A percentile compares a stretch with the other conserved stretches of the same genome.
Evolutionary conservation across 35 echinoderm and acorn worm species (phyloP).

Genomic region (Ophiothrix spiculata): DNA sequence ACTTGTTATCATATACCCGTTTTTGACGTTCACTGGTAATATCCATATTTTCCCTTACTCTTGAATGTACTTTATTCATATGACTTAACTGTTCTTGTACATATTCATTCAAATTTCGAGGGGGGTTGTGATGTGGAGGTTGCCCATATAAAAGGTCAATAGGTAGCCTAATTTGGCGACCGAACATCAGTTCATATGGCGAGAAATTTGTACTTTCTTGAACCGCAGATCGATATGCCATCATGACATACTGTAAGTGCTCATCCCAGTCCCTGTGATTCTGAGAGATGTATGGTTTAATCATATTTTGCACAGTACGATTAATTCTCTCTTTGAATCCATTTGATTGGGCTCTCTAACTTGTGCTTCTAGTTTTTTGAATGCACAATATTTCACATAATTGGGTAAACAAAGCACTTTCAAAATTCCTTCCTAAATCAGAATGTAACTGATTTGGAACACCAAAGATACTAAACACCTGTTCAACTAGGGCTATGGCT

Average conservation of each 20-base stretch:
- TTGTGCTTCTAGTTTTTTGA: conserved; percentile 56
- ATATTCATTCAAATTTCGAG: too few species aligned
- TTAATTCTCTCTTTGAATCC: conserved; percentile 20
- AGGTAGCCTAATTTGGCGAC: not conserved
- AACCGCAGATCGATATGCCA: conserved; percentile 20
- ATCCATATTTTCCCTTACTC: too few species aligned
- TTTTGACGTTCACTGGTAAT: too few species aligned
- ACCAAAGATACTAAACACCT: conserved; percentile 34
- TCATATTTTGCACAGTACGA: not conserved
- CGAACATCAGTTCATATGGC: conserved; percentile 18
- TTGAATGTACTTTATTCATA: too few species aligned
- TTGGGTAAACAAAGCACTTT: conserved; percentile 25
- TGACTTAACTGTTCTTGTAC: too few species aligned
- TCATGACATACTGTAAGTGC: conserved; percentile 15
- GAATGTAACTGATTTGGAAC: conserved; percentile 24
- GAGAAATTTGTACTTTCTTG: conserved; percentile 4
- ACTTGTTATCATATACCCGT: too few species aligned
- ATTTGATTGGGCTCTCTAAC: too few species aligned
- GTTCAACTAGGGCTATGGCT: not conserved
- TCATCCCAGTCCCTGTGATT: conserved; percentile 33
- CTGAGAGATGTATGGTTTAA: not conserved
- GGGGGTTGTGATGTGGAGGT: too few species aligned
- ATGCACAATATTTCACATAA: conserved; percentile 48
- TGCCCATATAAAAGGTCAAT: not conserved
- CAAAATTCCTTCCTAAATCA: conserved; percentile 60